Percentiles rank a stretch among this genome's conserved stretches.
Evolutionary conservation across 2,888 invertebrate genomes (phyloP).

Genomic region (Ennomos quercinarius): DNA sequence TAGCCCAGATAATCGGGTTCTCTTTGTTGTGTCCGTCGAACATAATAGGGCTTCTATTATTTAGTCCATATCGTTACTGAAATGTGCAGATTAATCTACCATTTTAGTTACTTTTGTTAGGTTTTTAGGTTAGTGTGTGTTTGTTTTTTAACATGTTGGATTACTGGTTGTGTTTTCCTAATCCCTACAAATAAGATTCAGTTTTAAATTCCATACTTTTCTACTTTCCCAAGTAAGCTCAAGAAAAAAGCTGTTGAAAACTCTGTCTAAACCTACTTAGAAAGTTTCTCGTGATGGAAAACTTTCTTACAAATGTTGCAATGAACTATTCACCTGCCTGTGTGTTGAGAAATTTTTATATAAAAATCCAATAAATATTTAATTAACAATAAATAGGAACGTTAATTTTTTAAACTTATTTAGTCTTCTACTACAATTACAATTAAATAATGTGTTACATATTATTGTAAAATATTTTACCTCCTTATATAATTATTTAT

Average conservation of each 20-base stretch:
- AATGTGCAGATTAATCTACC: not conserved
- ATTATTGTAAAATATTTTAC: no score
- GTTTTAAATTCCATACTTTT: conserved; percentile 22
- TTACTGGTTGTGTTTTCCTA: no score
- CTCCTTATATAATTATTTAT: no score
- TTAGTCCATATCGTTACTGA: not conserved
- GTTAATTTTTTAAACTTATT: no score
- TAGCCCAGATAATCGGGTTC: conserved; percentile 17
- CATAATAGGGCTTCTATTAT: conserved; percentile 13
- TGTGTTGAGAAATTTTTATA: not conserved
- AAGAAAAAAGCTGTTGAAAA: conserved; percentile 25
- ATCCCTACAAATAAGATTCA: conserved; percentile 9
- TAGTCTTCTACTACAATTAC: no score
- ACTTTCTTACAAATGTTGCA: conserved; percentile 3
- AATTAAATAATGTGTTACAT: no score
- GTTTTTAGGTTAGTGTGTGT: no score
- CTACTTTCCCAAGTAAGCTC: conserved; percentile 22
- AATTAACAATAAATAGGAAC: no score
- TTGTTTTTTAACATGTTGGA: no score
- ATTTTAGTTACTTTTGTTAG: no score
- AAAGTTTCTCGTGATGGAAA: conserved; percentile 24
- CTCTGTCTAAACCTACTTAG: conserved; percentile 26
- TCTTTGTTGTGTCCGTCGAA: conserved; percentile 21
- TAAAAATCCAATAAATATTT: not conserved
- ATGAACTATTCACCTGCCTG: conserved; percentile 9